phyloP scores from a whole-genome alignment of 37 sponge, comb jelly and placozoan genomes.

The Halichondria panicea region DNA sequence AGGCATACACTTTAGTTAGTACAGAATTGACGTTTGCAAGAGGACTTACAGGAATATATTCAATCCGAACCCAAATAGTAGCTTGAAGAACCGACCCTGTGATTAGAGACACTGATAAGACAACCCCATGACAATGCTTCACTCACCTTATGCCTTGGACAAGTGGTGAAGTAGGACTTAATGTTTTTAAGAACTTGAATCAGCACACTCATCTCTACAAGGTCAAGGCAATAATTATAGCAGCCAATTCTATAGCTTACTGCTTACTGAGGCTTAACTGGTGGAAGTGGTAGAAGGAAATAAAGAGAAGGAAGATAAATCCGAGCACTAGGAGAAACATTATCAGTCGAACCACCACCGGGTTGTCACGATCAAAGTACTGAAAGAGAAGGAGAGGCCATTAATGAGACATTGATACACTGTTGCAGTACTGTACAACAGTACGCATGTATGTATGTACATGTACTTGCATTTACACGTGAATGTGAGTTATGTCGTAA shows the following conservation, averaged over 20 bases:
- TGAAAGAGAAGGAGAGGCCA: background rate
- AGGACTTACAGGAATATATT: background rate
- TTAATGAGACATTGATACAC: background rate
- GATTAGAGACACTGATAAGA: background rate
- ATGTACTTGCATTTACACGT: background rate
- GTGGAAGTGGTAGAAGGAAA: conserved; percentile 66
- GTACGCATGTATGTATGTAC: background rate
- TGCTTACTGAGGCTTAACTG: conserved; percentile 19
- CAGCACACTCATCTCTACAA: background rate
- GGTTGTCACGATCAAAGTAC: conserved; percentile 26
- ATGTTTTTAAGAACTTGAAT: background rate
- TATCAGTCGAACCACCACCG: conserved; percentile 25
- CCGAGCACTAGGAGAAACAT: conserved; percentile 14
- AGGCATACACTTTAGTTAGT: too few relatives aligned
- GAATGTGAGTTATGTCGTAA: background rate
- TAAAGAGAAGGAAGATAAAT: conserved; percentile 26
- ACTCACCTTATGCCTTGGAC: background rate
- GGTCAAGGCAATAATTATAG: background rate
- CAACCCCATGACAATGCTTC: background rate
- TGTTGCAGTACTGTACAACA: background rate
- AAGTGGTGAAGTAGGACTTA: background rate
- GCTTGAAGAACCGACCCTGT: background rate
- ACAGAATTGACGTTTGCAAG: background rate
- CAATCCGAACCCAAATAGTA: background rate
- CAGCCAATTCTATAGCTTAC: background rate